phyloP scores from a whole-genome alignment of 2,888 invertebrate genomes.

The Latrodectus hesperus region DNA sequence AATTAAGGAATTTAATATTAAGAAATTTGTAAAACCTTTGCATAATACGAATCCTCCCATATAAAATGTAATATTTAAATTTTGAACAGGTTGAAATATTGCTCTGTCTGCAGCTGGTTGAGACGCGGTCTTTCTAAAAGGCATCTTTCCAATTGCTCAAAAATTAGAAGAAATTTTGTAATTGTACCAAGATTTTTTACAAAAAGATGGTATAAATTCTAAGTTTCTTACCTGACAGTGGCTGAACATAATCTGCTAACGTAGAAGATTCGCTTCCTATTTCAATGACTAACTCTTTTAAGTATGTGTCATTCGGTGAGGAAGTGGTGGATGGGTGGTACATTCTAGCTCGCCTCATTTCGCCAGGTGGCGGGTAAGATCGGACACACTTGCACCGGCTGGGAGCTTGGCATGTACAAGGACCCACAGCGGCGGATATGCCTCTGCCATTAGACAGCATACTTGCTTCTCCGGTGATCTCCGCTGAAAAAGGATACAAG shows the following conservation, averaged over 20 bases:
- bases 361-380: constrained; percentile 10
- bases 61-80: no score
- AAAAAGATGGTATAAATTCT: no score
- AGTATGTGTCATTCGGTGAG: constrained; percentile 2
- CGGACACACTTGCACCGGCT: constrained; percentile 26
- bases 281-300: not conserved
- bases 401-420: constrained; percentile 77
- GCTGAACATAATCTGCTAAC: not conserved
- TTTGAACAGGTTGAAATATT: no score
- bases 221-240: constrained; percentile 12
- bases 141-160: no score
- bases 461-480: constrained; percentile 18
- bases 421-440: constrained; percentile 77
- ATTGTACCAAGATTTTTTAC: no score
- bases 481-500: constrained; percentile 5
- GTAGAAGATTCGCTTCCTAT: constrained; percentile 20
- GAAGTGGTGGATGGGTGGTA: constrained; percentile 10
- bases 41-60: no score
- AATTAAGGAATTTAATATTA: no score
- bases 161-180: no score
- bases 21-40: no score
- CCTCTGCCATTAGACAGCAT: constrained; percentile 73
- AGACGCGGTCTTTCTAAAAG: no score
- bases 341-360: constrained; percentile 17
- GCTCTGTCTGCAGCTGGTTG: no score